Base-by-base conservation (phyloP, 2,113 vertebrate genomes). In the Thomomys bottae region DNA sequence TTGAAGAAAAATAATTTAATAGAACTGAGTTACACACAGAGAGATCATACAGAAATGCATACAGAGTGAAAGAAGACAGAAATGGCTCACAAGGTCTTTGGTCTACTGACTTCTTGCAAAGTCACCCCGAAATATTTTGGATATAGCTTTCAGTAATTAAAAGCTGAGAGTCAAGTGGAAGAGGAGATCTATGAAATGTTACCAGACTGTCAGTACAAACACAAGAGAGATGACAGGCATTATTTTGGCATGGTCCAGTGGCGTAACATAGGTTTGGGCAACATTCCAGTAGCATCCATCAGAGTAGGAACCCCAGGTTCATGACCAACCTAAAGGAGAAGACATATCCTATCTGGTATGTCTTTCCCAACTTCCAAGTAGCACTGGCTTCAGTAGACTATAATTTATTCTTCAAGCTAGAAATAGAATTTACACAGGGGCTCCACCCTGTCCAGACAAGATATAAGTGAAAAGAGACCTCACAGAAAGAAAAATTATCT, bases 401-500 rank as follows among this genome's bases (percentile, higher is more conserved):
- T 84, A 84, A 95, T 30, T 84, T 63, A 42, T 87, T 96, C 61
- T 77, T 38, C 49, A 3, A 89, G 67, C 88, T 75, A 75, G 90
- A 91, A 96, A 95, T 73, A 95, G 96, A 96, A 89, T 36, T 86
- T 36, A 54, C 86, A 81, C 77, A 90, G 66, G 45, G 91, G 45
- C 54, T 87, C 92, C 94, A 79, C 95, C 95, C 94, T 93, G 92
- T 95, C 84, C 95, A 96, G 92, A 96, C 94, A 93, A 96, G 88
- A 96, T 87, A 95, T 79, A 93, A 96, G 87, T 95, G 87, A 95
- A 94, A 84, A 94, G 68, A 95, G 96, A 96, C 96, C 93, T 95
- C 94, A 96, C 95, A 96, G 92, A 95, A 96, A 95, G 95, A 95
- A 92, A 93, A 95, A 95, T 90, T 73, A 95, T 95, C 96, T 84